Base-by-base conservation (phyloP, 2,888 invertebrate species). In the Zootermopsis nevadensis region DNA sequence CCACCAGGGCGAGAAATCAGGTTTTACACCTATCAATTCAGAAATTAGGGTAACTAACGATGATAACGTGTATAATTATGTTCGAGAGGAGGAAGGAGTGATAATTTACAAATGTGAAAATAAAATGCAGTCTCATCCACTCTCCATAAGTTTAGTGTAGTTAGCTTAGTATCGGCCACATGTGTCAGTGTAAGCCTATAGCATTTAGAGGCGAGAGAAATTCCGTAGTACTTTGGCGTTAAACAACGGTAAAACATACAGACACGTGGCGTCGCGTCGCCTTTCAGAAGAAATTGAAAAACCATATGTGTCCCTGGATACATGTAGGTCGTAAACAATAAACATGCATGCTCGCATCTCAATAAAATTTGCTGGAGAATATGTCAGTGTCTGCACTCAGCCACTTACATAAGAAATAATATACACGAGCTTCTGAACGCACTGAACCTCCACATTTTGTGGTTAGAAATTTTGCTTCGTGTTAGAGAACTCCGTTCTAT, bases 201-300 rank as follows among this genome's bases (percentile, higher is more conserved):
- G n/a, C 27, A 60, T 48, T n/a, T 48, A 48, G 48, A 48, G 30
- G 69, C 33, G 69, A 31, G 33, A 69, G 33, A 33, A 33, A 22
- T 66, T n/a, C 31, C 0, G 69, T n/a, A n/a, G 33, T 33, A 33
- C 66, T n/a, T 66, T 27, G 27, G 6, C 15, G 30, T 69, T 69
- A 69, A 69, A 69, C 69, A 69, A 69, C 69, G 19, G 31, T 69
- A 24, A 69, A 69, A 33, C 60, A 27, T 33, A 69, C 69, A 10
- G 7, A 22, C 33, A 1, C 66, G n/a, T 31, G 48, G 15, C 66
- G n/a, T n/a, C 69, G 69, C 33, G 12, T 30, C 33, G 66, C 80
- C 83, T 83, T 76, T 83, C 83, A 83, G 83, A 42, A 42, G n/a
- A 83, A 83, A 83, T 83, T 83, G 83, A 72, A 83, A 81, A 80